A percentile compares a stretch with the other conserved stretches of the same genome.
Conservation (phyloP, 1,140 invertebrate species). For the Stegodyphus dumicola region DNA sequence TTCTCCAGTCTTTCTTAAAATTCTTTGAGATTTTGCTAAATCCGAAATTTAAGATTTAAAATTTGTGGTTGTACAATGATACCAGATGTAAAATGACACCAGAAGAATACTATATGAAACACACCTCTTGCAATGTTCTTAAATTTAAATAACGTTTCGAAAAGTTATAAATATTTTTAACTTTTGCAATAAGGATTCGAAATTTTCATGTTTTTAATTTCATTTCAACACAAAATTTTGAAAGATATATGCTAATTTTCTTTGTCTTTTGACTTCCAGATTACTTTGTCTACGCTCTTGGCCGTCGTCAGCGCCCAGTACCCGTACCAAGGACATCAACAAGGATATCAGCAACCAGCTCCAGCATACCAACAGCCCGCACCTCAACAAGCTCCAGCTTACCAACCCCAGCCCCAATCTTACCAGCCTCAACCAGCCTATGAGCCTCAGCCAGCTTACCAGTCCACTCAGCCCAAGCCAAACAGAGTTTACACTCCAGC, state of each 20-base stretch:
- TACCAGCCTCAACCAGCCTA: slow-evolving; percentile 11
- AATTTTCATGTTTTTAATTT: background rate
- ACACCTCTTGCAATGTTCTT: too few relatives aligned
- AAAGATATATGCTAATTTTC: background rate
- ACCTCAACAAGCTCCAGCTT: background rate
- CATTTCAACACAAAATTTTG: background rate
- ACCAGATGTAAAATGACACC: too few relatives aligned
- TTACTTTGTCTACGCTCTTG: slow-evolving; percentile 25
- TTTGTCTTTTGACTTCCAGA: slow-evolving; percentile 14
- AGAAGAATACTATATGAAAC: too few relatives aligned
- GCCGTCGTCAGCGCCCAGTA: slow-evolving; percentile 26
- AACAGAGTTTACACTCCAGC: slow-evolving; percentile 32
- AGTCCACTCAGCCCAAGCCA: slow-evolving; percentile 12
- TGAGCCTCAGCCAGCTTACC: slow-evolving; percentile 9
- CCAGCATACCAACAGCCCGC: slow-evolving; percentile 23
- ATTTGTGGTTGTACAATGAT: too few relatives aligned
- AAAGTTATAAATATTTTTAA: background rate
- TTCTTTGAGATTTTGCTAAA: too few relatives aligned
- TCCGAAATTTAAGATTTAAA: too few relatives aligned
- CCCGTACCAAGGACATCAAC: slow-evolving; percentile 16
- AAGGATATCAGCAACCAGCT: background rate
- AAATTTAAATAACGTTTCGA: background rate
- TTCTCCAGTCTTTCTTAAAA: too few relatives aligned
- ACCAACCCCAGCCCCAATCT: slow-evolving; percentile 23
- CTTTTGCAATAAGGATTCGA: too few relatives aligned